phyloP scores from a whole-genome alignment of 2,888 invertebrate species.

The Microctonus aethiopoides region DNA sequence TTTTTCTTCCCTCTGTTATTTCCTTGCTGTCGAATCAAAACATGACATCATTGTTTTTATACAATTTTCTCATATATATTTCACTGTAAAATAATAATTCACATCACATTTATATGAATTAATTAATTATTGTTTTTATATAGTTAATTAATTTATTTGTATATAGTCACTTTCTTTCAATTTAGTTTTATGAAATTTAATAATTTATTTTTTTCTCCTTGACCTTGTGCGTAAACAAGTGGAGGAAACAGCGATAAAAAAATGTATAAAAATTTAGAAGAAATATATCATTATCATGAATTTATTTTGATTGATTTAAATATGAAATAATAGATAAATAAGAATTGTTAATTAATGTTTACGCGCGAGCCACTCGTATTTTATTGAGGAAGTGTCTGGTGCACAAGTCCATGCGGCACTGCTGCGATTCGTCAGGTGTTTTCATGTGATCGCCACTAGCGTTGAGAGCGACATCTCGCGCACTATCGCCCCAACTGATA shows the following conservation, averaged over 20 bases:
- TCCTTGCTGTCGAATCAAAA: background rate
- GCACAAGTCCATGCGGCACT: conserved; percentile 63
- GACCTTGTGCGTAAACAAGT: background rate
- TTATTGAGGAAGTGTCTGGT: conserved; percentile 55
- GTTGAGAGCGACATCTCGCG: conserved; percentile 49
- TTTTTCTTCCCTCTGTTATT: background rate
- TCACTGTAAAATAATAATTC: too few species aligned
- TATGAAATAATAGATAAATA: too few species aligned
- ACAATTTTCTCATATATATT: too few species aligned
- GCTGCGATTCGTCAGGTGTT: conserved; percentile 60
- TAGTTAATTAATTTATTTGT: too few species aligned
- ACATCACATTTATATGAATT: too few species aligned
- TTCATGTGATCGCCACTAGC: conserved; percentile 52
- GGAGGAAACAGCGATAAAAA: background rate
- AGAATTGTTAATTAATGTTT: conserved; percentile 11
- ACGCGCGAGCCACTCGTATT: conserved; percentile 52
- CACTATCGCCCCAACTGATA: conserved; percentile 42
- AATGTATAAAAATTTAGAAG: too few species aligned
- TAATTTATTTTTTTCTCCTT: too few species aligned
- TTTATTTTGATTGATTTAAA: too few species aligned
- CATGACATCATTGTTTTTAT: too few species aligned
- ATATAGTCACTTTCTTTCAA: background rate
- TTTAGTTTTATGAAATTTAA: background rate
- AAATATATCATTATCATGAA: too few species aligned
- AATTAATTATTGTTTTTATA: too few species aligned